Conservation (phyloP, 2,113 vertebrate species). For the Barbus barbus region DNA sequence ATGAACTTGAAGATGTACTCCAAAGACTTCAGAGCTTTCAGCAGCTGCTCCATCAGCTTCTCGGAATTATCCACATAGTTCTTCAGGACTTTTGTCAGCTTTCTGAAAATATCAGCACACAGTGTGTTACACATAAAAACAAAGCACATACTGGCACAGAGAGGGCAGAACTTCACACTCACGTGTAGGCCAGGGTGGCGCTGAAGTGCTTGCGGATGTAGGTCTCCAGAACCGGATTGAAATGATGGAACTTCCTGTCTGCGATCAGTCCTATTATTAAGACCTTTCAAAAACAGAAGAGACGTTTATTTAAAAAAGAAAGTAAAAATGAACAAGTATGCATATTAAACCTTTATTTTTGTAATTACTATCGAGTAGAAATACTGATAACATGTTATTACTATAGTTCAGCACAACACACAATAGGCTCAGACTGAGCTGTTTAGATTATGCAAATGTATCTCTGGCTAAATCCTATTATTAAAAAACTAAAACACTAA, state of each 20-base stretch:
- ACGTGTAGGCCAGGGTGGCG: slow-evolving; percentile 95
- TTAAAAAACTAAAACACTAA: too few relatives aligned
- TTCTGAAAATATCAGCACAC: slow-evolving; percentile 70
- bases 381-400: too few relatives aligned
- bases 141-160: background rate
- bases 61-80: slow-evolving; percentile 92
- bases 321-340: too few relatives aligned
- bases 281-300: slow-evolving; percentile 76
- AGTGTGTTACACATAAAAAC: background rate
- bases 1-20: slow-evolving; percentile 99
- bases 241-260: slow-evolving; percentile 97
- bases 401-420: too few relatives aligned
- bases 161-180: slow-evolving; percentile 58
- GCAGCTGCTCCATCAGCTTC: slow-evolving; percentile 88
- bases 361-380: too few relatives aligned
- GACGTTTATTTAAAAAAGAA: too few relatives aligned
- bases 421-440: too few relatives aligned
- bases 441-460: too few relatives aligned
- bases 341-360: too few relatives aligned
- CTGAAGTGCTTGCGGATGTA: slow-evolving; percentile 99
- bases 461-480: too few relatives aligned
- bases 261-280: slow-evolving; percentile 98
- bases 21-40: slow-evolving; percentile 92
- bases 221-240: slow-evolving; percentile 97
- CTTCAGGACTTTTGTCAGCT: slow-evolving; percentile 92